Percentiles rank a stretch among this genome's conserved stretches.
Evolutionary conservation across 37 sponge, comb jelly and placozoan genomes (phyloP).

Genomic region (Spongilla lacustris): DNA sequence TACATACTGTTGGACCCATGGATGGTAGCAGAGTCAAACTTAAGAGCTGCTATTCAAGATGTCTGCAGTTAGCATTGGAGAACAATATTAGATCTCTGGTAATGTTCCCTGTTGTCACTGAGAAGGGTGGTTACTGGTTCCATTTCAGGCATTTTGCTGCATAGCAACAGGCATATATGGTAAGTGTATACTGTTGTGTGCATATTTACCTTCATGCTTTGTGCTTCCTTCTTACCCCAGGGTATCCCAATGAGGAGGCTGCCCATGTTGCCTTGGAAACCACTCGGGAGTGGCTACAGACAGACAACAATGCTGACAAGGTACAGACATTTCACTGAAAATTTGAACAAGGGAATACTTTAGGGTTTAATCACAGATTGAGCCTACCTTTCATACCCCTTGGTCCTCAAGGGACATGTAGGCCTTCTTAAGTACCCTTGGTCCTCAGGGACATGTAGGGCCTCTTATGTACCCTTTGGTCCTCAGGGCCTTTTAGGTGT

Average conservation of each 20-base stretch:
- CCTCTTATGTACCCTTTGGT: no score
- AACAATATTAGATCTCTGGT: slow-evolving; percentile 84
- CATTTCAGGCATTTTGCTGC: slow-evolving; percentile 85
- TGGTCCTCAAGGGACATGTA: no score
- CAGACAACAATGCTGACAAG: slow-evolving; percentile 63
- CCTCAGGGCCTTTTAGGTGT: no score
- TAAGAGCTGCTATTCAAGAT: slow-evolving; percentile 72
- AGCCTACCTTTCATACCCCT: no score
- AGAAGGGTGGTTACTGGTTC: background rate
- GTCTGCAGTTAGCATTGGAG: slow-evolving; percentile 55
- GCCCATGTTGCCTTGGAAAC: slow-evolving; percentile 77
- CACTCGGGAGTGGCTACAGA: slow-evolving; percentile 79
- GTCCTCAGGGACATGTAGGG: no score
- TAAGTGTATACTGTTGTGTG: background rate
- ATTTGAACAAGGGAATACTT: no score
- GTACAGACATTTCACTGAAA: background rate
- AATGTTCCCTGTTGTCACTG: no score
- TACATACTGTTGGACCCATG: slow-evolving; percentile 93
- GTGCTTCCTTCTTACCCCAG: slow-evolving; percentile 2
- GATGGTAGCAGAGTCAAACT: slow-evolving; percentile 27
- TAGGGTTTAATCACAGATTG: no score
- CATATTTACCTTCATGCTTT: background rate
- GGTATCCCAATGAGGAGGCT: slow-evolving; percentile 83
- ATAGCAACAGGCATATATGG: slow-evolving; percentile 94
- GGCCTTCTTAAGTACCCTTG: no score